Conservation (phyloP, 2,888 invertebrate species). For the Diaperis boleti region DNA sequence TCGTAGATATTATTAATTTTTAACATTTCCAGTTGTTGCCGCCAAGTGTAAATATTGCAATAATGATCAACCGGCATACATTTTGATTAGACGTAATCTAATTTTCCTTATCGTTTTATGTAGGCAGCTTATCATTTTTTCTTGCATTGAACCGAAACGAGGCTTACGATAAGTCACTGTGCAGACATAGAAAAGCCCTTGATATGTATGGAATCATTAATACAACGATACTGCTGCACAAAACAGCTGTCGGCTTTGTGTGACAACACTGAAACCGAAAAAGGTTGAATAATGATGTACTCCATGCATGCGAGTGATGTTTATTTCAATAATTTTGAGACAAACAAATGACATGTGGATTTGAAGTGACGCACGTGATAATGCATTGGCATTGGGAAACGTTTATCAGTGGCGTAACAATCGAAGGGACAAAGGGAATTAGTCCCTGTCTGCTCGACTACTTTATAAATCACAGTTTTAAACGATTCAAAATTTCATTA, state of each 20-base stretch:
- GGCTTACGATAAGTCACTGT: not conserved
- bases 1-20: not conserved
- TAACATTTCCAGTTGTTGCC: not conserved
- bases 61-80: too few species aligned
- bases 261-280: conserved; percentile 2
- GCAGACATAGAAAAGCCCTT: not conserved
- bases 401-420: too few species aligned
- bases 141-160: too few species aligned
- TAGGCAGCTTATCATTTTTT: too few species aligned
- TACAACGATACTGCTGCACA: not conserved
- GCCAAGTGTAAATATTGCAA: not conserved
- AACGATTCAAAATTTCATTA: too few species aligned
- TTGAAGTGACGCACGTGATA: conserved; percentile 7
- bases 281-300: conserved; percentile 5
- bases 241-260: not conserved
- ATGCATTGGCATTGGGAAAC: too few species aligned
- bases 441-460: too few species aligned
- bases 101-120: too few species aligned
- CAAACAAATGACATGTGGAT: conserved; percentile 2
- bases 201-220: conserved; percentile 12
- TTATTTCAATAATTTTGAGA: conserved; percentile 10
- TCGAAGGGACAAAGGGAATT: too few species aligned
- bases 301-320: conserved; percentile 9
- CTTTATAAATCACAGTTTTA: too few species aligned
- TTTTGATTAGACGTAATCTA: too few species aligned